Percentiles rank a stretch among this genome's conserved stretches.
Conservation (phyloP, 2,797 vertebrate genomes). For the Pangasius macronema region DNA sequence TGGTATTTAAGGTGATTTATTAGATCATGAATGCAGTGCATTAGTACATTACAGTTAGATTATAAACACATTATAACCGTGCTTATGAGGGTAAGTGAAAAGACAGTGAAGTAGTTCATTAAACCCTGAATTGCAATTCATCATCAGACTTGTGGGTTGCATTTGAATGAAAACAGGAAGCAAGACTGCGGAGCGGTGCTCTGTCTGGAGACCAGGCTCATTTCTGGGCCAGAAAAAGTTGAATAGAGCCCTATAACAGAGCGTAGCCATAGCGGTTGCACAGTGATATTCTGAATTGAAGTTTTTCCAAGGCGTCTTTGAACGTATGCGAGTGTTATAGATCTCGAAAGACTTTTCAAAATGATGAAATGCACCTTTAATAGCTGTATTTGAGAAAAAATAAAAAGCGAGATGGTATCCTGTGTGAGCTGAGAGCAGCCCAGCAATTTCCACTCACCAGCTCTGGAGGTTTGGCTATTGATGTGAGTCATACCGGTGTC, state of each 20-base stretch:
- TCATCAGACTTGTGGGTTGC: too few relatives aligned
- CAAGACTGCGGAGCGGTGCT: background rate
- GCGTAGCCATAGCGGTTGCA: too few relatives aligned
- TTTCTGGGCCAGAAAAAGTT: background rate
- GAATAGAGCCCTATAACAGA: too few relatives aligned
- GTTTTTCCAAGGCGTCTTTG: background rate
- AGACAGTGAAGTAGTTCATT: too few relatives aligned
- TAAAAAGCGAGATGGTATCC: background rate
- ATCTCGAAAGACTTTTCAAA: background rate
- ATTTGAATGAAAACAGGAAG: too few relatives aligned
- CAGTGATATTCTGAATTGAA: background rate
- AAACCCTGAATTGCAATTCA: too few relatives aligned
- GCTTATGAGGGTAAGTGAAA: too few relatives aligned
- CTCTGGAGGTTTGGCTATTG: constrained; percentile 2
- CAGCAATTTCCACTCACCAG: background rate
- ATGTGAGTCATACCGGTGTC: background rate
- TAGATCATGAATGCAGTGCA: background rate
- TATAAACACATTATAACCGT: too few relatives aligned
- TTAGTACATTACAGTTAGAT: too few relatives aligned
- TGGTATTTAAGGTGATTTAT: background rate
- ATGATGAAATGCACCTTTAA: background rate
- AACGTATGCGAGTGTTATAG: background rate
- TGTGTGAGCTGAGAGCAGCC: background rate
- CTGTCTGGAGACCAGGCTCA: background rate
- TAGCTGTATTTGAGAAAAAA: background rate